phyloP scores from a whole-genome alignment of 2,888 invertebrate genomes.

The Petrolisthes manimaculis region DNA sequence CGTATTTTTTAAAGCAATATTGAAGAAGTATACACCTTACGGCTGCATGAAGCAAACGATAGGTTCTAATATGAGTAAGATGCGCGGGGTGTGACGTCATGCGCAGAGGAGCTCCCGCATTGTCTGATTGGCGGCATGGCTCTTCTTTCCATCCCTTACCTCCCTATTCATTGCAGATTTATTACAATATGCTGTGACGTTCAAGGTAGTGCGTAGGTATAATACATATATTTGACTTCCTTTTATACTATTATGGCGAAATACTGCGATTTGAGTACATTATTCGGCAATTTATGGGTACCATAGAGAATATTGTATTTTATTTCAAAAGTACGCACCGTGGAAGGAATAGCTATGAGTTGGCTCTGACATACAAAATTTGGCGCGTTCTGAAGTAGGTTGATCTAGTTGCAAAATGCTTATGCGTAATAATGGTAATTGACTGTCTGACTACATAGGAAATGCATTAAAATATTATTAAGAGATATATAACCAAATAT shows the following conservation, averaged over 20 bases:
- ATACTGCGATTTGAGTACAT: neutral
- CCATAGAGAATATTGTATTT: neutral
- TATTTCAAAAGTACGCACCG: neutral
- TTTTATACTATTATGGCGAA: neutral
- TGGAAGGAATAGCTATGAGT: constrained; percentile 53
- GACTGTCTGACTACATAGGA: no score
- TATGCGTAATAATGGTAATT: no score
- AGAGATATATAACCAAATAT: no score
- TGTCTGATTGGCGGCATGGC: constrained; percentile 61
- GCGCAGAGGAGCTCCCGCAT: constrained; percentile 48
- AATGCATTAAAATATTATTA: no score
- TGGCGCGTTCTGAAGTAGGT: constrained; percentile 45
- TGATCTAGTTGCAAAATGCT: neutral
- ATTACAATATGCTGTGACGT: neutral
- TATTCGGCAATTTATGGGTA: neutral
- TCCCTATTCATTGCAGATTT: constrained; percentile 1
- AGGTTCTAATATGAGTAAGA: constrained; percentile 38
- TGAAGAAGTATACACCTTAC: constrained; percentile 9
- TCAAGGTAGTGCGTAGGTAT: neutral
- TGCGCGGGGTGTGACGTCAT: constrained; percentile 59
- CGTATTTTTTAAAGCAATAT: constrained; percentile 12
- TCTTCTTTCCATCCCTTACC: constrained; percentile 28
- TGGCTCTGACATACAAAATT: constrained; percentile 57
- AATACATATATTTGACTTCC: neutral
- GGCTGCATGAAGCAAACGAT: constrained; percentile 27